Conservation (phyloP, 2,797 vertebrate species). For the Falco peregrinus region DNA sequence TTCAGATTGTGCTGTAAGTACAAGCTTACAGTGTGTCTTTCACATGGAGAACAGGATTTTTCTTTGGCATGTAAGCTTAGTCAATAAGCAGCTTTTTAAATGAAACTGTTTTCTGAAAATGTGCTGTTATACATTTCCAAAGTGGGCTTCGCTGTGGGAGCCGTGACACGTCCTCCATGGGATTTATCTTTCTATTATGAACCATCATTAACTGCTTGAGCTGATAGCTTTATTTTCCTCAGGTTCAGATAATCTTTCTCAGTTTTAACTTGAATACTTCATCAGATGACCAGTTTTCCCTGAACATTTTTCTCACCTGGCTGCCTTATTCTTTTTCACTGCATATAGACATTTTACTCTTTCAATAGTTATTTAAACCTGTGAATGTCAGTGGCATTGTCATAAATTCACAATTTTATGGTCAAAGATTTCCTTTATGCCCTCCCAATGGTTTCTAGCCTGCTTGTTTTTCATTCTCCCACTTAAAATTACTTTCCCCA, state of each 20-base stretch:
- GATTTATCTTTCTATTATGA: neutral
- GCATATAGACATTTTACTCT: neutral
- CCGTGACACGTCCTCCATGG: neutral
- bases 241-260: neutral
- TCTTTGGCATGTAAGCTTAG: neutral
- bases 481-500: neutral
- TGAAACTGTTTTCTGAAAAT: neutral
- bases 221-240: neutral
- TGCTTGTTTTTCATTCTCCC: neutral
- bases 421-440: neutral
- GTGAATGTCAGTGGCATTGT: neutral
- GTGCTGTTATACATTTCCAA: neutral
- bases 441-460: neutral
- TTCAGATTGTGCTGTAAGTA: neutral
- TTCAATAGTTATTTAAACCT: neutral
- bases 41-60: neutral
- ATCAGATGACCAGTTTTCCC: neutral
- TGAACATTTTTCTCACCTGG: neutral
- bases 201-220: neutral
- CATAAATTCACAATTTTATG: neutral
- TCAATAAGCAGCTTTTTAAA: neutral
- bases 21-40: neutral
- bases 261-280: neutral
- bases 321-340: neutral
- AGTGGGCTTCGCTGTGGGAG: neutral